Evolutionary conservation across 2,797 vertebrate species (phyloP).

Genomic region (Macrochelys suwanniensis): DNA sequence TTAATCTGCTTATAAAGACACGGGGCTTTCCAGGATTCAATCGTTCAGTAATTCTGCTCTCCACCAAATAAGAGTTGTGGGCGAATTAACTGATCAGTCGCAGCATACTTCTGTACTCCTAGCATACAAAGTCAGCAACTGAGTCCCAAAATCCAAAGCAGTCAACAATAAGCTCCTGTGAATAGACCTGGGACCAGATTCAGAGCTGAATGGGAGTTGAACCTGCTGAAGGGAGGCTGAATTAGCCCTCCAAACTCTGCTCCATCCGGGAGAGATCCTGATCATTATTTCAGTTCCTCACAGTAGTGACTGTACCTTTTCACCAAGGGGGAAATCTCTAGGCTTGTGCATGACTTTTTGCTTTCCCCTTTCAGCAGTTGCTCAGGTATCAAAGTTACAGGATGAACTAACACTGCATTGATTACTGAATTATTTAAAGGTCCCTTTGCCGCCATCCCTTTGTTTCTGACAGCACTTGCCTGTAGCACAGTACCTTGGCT

Average conservation of each 20-base stretch:
- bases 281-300: not conserved
- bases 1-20: constrained; percentile 58
- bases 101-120: not conserved
- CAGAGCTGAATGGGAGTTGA: not conserved
- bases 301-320: not conserved
- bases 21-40: not conserved
- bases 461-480: constrained; percentile 36
- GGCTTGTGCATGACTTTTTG: not conserved
- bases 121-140: not conserved
- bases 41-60: not conserved
- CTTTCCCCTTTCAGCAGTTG: not conserved
- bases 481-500: not conserved
- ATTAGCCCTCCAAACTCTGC: accelerated
- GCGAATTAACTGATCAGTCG: constrained; percentile 47
- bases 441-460: constrained; percentile 2
- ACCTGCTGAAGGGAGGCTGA: accelerated
- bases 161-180: constrained; percentile 35
- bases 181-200: constrained; percentile 22
- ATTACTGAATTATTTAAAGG: constrained; percentile 73
- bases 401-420: not conserved
- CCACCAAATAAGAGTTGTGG: not conserved
- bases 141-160: constrained; percentile 1
- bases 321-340: not conserved
- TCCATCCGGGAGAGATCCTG: not conserved
- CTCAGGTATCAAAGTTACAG: not conserved